Evolutionary conservation across 2,113 vertebrate species (phyloP).

Genomic region (Ibidorhyncha struthersii): DNA sequence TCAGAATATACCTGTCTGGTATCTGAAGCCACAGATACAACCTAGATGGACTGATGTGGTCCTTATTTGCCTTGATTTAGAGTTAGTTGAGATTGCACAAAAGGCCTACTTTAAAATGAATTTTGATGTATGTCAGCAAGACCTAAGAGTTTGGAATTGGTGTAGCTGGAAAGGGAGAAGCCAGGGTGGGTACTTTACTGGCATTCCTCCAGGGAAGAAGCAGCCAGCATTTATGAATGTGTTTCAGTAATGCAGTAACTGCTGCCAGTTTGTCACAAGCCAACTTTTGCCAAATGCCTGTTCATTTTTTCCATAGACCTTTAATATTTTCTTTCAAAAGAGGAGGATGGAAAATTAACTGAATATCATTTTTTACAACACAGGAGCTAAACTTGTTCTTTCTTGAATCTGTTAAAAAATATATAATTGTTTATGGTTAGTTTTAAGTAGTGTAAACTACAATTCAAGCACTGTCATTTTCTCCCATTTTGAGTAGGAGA

Average conservation of each 20-base stretch:
- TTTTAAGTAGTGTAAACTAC: background rate
- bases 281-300: slow-evolving; percentile 18
- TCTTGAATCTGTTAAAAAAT: background rate
- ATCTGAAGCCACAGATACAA: background rate
- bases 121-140: background rate
- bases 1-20: background rate
- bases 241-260: slow-evolving; percentile 9
- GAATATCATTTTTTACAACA: background rate
- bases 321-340: slow-evolving; percentile 23
- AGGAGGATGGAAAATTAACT: background rate
- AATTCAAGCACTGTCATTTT: background rate
- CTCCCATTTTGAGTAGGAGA: background rate
- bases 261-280: slow-evolving; percentile 30
- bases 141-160: background rate
- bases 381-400: background rate
- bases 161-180: background rate
- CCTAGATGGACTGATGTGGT: background rate
- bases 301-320: slow-evolving; percentile 14
- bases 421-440: background rate
- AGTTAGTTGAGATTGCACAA: background rate
- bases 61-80: background rate
- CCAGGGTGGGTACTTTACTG: background rate
- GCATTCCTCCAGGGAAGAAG: background rate
- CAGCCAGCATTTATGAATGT: slow-evolving; percentile 29
- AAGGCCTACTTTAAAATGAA: background rate